These are phyloP conservation scores for Oxyruncus cristatus DNA, from an alignment of 2,113 vertebrate species.

Conservation along the genomic window DNA sequence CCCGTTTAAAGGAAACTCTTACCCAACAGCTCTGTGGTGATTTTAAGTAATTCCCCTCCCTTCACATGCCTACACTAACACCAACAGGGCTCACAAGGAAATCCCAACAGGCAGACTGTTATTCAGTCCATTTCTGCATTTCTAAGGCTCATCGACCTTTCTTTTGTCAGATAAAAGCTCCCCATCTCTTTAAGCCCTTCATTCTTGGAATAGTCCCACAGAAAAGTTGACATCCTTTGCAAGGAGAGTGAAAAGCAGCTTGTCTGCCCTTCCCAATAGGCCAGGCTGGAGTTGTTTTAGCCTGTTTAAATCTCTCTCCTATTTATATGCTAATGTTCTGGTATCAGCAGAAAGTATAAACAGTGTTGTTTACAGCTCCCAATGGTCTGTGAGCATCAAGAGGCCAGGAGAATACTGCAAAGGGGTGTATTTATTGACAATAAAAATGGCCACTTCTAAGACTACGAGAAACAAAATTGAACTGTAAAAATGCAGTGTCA, in stretches of 20 bases:
- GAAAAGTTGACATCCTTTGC: conserved; percentile 62
- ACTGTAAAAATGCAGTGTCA: conserved; percentile 34
- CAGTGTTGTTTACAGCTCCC: conserved; percentile 59
- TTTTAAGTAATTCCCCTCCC: conserved; percentile 6
- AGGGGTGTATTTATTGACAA: conserved; percentile 40
- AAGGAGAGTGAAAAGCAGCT: conserved; percentile 57
- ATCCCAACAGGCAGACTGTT: conserved; percentile 45
- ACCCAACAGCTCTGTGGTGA: background rate
- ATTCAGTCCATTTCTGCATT: conserved; percentile 63
- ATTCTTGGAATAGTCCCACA: conserved; percentile 50
- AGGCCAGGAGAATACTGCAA: conserved; percentile 34
- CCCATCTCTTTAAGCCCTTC: conserved; percentile 56
- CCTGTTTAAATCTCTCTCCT: conserved; percentile 60
- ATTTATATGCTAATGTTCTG: conserved; percentile 63
- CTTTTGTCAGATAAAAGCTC: conserved; percentile 63
- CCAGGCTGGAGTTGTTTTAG: conserved; percentile 50
- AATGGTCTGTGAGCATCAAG: conserved; percentile 28
- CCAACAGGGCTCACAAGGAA: conserved; percentile 8
- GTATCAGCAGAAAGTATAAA: conserved; percentile 61
- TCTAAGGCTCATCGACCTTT: conserved; percentile 62
- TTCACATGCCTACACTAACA: background rate
- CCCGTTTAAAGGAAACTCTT: background rate
- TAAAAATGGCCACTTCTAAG: conserved; percentile 35
- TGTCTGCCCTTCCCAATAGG: conserved; percentile 37
- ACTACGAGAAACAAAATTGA: conserved; percentile 21